Evolutionary conservation across 1,140 invertebrate species (phyloP).

Genomic region (Drosophila auraria): DNA sequence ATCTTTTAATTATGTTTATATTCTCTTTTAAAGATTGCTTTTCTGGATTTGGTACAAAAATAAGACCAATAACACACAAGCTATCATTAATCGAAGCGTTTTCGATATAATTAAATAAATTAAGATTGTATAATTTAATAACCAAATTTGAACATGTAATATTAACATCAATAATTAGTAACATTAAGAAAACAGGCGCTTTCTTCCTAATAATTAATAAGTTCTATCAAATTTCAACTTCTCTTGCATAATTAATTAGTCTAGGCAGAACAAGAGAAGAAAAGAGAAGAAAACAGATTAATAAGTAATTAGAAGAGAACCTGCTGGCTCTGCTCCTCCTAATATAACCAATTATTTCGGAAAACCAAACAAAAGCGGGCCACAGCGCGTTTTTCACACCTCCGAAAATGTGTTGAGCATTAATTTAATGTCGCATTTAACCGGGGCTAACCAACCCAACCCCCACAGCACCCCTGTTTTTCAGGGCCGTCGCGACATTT

Average conservation of each 20-base stretch:
- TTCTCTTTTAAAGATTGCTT: background rate
- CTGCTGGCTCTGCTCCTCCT: constrained; percentile 14
- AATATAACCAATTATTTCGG: constrained; percentile 71
- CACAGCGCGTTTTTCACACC: constrained; percentile 27
- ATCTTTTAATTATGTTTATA: background rate
- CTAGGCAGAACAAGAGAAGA: background rate
- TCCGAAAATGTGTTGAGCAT: constrained; percentile 63
- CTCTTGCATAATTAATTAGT: background rate
- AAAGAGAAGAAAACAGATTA: background rate
- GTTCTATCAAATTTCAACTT: constrained; percentile 37
- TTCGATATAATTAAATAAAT: background rate
- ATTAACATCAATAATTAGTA: background rate
- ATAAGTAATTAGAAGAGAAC: background rate
- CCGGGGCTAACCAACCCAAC: background rate
- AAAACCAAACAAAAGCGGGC: constrained; percentile 28
- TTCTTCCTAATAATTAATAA: constrained; percentile 26
- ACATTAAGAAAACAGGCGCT: background rate
- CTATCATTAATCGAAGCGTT: background rate
- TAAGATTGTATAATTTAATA: no score
- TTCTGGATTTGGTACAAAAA: background rate
- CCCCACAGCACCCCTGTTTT: background rate
- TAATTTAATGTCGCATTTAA: constrained; percentile 75
- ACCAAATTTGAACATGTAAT: no score
- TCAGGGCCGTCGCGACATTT: constrained; percentile 27
- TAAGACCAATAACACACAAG: no score